These are phyloP conservation scores for Andrena flavipes DNA, from an alignment of 2,888 invertebrate species.

Conservation along the genomic window DNA sequence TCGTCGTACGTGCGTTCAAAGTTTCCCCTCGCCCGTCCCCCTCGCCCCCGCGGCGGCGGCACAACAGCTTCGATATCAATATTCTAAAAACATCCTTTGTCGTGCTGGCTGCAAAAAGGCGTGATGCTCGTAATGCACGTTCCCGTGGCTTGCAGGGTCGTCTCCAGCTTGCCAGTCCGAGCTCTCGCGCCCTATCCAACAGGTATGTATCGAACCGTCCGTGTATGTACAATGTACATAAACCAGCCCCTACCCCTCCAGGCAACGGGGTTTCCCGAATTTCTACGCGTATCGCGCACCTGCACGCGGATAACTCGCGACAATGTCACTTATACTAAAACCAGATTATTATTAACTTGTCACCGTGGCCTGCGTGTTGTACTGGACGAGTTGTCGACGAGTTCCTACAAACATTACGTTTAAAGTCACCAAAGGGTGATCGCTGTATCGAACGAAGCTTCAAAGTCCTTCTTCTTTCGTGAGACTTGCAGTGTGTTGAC, in stretches of 20 bases:
- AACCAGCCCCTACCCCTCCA: slow-evolving; percentile 14
- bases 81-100: slow-evolving; percentile 84
- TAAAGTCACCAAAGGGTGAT: no score
- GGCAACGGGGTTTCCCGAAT: slow-evolving; percentile 31
- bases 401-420: neutral
- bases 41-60: slow-evolving; percentile 39
- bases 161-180: slow-evolving; percentile 31
- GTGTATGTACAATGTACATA: slow-evolving; percentile 13
- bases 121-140: slow-evolving; percentile 60
- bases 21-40: slow-evolving; percentile 45
- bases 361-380: neutral
- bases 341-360: neutral
- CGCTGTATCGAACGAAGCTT: no score
- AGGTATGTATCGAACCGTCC: slow-evolving; percentile 42
- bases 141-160: slow-evolving; percentile 34
- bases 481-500: no score
- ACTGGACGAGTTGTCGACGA: neutral
- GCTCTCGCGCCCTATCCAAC: slow-evolving; percentile 41
- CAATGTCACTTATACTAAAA: neutral
- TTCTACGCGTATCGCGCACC: slow-evolving; percentile 1
- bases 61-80: slow-evolving; percentile 82
- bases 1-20: slow-evolving; percentile 69
- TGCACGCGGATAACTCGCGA: neutral
- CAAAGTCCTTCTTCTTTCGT: no score
- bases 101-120: slow-evolving; percentile 79